phyloP scores from a whole-genome alignment of 1,140 invertebrate genomes.

The Pantala flavescens region DNA sequence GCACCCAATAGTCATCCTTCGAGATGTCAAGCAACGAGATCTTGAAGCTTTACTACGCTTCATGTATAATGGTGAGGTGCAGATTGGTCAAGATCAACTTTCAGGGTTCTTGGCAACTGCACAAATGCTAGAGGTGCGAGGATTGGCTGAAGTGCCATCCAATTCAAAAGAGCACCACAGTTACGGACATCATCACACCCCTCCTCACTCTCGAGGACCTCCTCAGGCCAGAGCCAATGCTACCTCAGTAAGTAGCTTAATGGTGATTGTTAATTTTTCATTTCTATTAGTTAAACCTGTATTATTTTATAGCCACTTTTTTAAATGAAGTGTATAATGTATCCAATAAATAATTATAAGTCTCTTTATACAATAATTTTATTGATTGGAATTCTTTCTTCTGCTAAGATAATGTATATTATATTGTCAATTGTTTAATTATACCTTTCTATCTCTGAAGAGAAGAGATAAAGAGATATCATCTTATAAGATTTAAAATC shows the following conservation, averaged over 20 bases:
- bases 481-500: no score
- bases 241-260: neutral
- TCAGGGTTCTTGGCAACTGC: slow-evolving; percentile 80
- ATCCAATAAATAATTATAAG: no score
- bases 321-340: no score
- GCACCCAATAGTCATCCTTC: slow-evolving; percentile 84
- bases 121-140: slow-evolving; percentile 80
- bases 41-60: slow-evolving; percentile 85
- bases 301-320: no score
- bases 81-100: slow-evolving; percentile 81
- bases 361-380: no score
- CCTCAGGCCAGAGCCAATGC: neutral
- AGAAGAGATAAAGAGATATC: no score
- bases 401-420: no score
- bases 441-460: no score
- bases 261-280: neutral
- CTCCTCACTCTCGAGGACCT: neutral
- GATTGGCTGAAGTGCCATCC: slow-evolving; percentile 72
- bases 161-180: slow-evolving; percentile 20
- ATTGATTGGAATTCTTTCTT: no score
- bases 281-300: no score
- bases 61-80: slow-evolving; percentile 92
- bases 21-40: slow-evolving; percentile 77
- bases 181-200: neutral
- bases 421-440: no score